Evolutionary conservation across 2,888 invertebrate genomes (phyloP), one percentile per base, ranked within the genome.

Genomic region (Cheilosia urbana): DNA sequence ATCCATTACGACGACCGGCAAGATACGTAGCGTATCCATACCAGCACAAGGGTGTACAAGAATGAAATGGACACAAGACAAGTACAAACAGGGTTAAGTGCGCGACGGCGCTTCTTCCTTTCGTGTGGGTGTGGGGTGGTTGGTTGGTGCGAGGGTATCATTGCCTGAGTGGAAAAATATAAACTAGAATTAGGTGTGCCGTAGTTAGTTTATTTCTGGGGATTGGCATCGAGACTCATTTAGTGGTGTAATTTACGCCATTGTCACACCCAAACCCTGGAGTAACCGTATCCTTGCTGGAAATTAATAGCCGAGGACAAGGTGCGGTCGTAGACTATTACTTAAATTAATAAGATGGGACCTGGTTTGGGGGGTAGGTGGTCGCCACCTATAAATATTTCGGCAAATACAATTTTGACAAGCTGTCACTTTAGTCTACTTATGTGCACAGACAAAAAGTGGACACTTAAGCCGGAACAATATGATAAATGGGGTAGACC

Each of bases 121-220:
- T 21, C 45, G 30, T 30, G 42, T 24, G 7, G 27, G 13, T 24
- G 1, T 24, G 27, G 13, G 2, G 1, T 24, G 30, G 17, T 45
- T 34, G 34, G 34, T 9, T 9, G 30, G 13, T 4, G 30, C 30
- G 30, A 27, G 27, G 27, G 27, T 27, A 30, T 57, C 45, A 21
- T 42, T 53, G 60, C 60, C 71, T 72, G 30, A 37, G 40, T 63
- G 65, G 55, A 27, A 62, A 42, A 66, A 57, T 57, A 80, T 76
- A 80, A 85, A 77, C 71, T 68, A 81, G 60, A 85, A 80, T 80
- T 85, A 85, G 85, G 85, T 80, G 85, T 55, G 85, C 66, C 81
- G 55, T 72, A 76, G 76, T 72, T 72, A 76, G 69, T 80, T 80
- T 76, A 85, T 80, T 85, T 80, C 80, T 49, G 2, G 66, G 85